Evolutionary conservation across 2,888 invertebrate species (phyloP), one percentile per base, ranked within the genome.

Genomic region (Lamellibrachia columna): DNA sequence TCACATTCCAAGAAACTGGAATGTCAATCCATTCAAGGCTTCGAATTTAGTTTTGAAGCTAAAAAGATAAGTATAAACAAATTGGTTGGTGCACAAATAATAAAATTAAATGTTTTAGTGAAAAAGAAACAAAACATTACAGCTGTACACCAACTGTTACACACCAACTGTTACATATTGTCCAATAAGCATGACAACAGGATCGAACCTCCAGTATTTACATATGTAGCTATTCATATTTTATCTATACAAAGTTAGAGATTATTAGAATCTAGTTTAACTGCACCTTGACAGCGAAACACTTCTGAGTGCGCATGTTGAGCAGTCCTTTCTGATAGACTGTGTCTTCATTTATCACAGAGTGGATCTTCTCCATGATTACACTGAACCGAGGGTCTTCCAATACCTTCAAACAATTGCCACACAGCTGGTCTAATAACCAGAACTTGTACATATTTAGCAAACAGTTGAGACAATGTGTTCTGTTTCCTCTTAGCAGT

Each of bases 221-320:
- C 15, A 75, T 75, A 75, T 75, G 75, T 75, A 75, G 75, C 22
- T 75, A 15, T 75, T 22, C 22, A 75, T 55, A 9, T 55, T 3
- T 55, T 55, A 1, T 55, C 55, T 55, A 9, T 55, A 55, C 55
- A 75, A 15, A 15, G 6, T 75, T 22, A 75, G 22, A 75, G 75
- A 75, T 22, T 22, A 75, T 15, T n/a, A 22, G 28, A 92, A 92
- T 40, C 91, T 28, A 52, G 60, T 92, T 52, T 90, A 92, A 53
- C 52, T 52, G 93, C 94, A 96, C 96, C 95, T 98, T 98, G 3
- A 99, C 98, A 40, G 98, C 98, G 96, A 98, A 98, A 95, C 98
- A 98, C 93, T 98, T 97, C 95, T 98, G 98, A 94, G 97, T 97
- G 92, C 97, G 97, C 96, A 97, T 97, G 90, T 97, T 97, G 0